Evolutionary conservation across 2,797 vertebrate species (phyloP).

Genomic region (Falco naumanni): DNA sequence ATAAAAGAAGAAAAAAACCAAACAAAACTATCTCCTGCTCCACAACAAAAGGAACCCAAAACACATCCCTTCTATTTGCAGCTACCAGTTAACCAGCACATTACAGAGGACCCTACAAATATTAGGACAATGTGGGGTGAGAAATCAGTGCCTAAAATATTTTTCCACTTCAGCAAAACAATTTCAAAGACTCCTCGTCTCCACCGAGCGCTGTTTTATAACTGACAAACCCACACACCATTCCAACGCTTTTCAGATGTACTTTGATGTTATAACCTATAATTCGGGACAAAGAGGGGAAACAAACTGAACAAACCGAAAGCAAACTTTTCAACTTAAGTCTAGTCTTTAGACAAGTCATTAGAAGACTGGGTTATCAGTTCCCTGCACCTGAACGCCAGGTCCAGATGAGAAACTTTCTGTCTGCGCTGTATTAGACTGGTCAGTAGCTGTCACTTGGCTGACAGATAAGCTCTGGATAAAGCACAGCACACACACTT

Average conservation of each 20-base stretch:
- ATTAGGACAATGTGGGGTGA: neutral
- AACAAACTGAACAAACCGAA: rapidly evolving
- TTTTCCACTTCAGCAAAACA: neutral
- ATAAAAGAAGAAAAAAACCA: too few species aligned
- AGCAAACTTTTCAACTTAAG: neutral
- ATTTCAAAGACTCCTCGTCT: neutral
- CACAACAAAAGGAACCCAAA: neutral
- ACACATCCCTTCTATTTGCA: neutral
- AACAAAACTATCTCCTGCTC: neutral
- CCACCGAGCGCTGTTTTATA: neutral
- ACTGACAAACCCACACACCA: neutral
- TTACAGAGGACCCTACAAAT: rapidly evolving
- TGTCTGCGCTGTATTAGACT: rapidly evolving
- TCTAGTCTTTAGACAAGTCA: too few species aligned
- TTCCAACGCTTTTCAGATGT: neutral
- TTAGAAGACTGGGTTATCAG: neutral
- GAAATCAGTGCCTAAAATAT: neutral
- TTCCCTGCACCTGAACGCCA: neutral
- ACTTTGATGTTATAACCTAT: neutral
- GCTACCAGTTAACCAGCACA: neutral
- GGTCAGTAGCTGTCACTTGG: neutral
- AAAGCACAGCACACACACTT: neutral
- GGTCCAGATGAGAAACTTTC: neutral
- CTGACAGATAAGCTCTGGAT: neutral
- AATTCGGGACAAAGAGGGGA: neutral